Evolutionary conservation across 2,113 vertebrate genomes (phyloP).

Genomic region (Petaurus breviceps): DNA sequence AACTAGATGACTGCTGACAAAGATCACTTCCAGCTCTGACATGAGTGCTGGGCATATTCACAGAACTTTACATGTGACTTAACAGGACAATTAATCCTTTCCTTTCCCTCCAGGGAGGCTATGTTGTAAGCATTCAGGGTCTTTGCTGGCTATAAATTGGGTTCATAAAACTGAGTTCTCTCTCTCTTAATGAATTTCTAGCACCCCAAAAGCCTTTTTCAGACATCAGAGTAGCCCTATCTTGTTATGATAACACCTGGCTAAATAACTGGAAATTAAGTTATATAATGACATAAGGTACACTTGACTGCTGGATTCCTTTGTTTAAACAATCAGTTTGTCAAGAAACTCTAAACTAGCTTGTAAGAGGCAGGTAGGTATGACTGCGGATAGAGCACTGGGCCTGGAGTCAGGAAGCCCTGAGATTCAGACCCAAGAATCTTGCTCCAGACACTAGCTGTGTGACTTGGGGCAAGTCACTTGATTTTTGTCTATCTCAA

Average conservation of each 20-base stretch:
- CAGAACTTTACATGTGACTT: neutral
- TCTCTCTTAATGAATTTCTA: constrained; percentile 23
- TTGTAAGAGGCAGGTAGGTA: neutral
- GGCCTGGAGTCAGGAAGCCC: neutral
- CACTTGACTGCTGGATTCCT: constrained; percentile 1
- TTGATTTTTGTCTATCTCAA: neutral
- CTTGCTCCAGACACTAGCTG: neutral
- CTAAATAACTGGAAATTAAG: neutral
- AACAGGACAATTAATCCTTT: neutral
- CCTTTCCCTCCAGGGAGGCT: constrained; percentile 14
- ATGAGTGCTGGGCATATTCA: neutral
- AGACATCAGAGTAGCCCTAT: neutral
- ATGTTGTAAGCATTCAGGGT: neutral
- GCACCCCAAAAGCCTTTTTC: neutral
- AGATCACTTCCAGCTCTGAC: neutral
- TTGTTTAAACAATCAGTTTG: neutral
- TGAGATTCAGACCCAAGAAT: neutral
- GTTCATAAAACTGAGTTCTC: neutral
- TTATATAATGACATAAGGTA: neutral
- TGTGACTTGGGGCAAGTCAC: neutral
- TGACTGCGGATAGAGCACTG: neutral
- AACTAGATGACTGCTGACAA: neutral
- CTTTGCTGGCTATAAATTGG: neutral
- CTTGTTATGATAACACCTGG: constrained; percentile 1
- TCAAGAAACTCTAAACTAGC: neutral